Evolutionary conservation across 2,888 invertebrate species (phyloP).

Genomic region (Drosophila anomalipes): DNA sequence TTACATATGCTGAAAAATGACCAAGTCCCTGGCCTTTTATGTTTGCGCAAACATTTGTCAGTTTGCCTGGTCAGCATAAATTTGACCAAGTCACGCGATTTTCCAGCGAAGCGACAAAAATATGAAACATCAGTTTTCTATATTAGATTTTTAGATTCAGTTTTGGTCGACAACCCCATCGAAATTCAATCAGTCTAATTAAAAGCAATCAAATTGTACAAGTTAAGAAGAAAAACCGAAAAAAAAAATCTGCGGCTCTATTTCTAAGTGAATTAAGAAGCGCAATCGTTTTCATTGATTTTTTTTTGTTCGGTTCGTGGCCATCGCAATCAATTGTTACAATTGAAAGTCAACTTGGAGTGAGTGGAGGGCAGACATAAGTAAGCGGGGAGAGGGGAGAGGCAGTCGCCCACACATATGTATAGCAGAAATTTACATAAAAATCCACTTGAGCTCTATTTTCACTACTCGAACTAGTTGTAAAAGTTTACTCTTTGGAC

Average conservation of each 20-base stretch:
- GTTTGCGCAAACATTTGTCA: conserved; percentile 77
- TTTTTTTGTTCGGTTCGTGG: conserved; percentile 34
- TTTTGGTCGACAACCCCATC: conserved; percentile 17
- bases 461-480: conserved; percentile 27
- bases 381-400: not conserved
- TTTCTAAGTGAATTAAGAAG: conserved; percentile 58
- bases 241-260: conserved; percentile 25
- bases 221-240: conserved; percentile 2
- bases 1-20: conserved; percentile 47
- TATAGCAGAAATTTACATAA: conserved; percentile 65
- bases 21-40: conserved; percentile 40
- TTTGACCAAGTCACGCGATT: conserved; percentile 67
- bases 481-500: conserved; percentile 18
- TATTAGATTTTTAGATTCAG: conserved; percentile 22
- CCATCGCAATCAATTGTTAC: conserved; percentile 69
- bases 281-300: conserved; percentile 72
- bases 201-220: conserved; percentile 72
- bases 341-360: conserved; percentile 65
- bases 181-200: conserved; percentile 78
- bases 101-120: not conserved
- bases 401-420: conserved; percentile 33
- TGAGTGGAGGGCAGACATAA: not conserved
- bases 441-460: conserved; percentile 69
- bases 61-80: conserved; percentile 43
- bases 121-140: conserved; percentile 40